These are phyloP conservation scores for Philypnodon macrostomus DNA, from an alignment of 2,797 vertebrate genomes.

Conservation along the genomic window DNA sequence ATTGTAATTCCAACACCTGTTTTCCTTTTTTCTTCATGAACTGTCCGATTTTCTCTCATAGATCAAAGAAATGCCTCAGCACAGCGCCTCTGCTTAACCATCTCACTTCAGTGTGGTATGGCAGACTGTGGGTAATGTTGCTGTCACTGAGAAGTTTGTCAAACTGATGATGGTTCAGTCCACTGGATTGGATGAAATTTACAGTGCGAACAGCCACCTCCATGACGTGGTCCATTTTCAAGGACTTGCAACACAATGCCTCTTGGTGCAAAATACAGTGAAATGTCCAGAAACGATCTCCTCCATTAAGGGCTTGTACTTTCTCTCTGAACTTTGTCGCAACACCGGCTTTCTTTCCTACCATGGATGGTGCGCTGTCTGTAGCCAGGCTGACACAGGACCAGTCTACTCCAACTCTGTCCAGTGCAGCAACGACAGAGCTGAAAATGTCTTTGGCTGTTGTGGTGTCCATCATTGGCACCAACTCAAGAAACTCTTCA, in stretches of 20 bases:
- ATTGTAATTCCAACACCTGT: conserved; percentile 7
- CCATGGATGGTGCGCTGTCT: neutral
- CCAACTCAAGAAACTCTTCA: neutral
- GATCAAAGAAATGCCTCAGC: conserved; percentile 4
- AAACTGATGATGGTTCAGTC: conserved; percentile 24
- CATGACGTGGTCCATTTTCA: conserved; percentile 26
- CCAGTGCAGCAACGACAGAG: neutral
- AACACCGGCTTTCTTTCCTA: neutral
- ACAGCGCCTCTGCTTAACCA: conserved; percentile 9
- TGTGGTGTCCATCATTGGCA: too few relatives aligned
- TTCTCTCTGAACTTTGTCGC: conserved; percentile 3
- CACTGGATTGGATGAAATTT: conserved; percentile 27
- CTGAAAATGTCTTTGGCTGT: neutral
- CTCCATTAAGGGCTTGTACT: conserved; percentile 9
- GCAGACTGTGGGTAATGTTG: neutral
- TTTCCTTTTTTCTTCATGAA: conserved; percentile 16
- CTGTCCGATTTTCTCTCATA: conserved; percentile 3
- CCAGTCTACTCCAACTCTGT: neutral
- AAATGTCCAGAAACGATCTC: conserved; percentile 2
- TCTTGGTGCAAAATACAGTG: conserved; percentile 16
- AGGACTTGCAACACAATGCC: conserved; percentile 6
- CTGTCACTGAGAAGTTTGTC: conserved; percentile 18
- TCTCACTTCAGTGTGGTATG: conserved; percentile 7
- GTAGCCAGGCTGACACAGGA: neutral
- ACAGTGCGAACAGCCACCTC: conserved; percentile 21